Percentiles rank a stretch among this genome's conserved stretches.
phyloP scores from a whole-genome alignment of 2,888 invertebrate genomes.

The Ochropleura plecta region DNA sequence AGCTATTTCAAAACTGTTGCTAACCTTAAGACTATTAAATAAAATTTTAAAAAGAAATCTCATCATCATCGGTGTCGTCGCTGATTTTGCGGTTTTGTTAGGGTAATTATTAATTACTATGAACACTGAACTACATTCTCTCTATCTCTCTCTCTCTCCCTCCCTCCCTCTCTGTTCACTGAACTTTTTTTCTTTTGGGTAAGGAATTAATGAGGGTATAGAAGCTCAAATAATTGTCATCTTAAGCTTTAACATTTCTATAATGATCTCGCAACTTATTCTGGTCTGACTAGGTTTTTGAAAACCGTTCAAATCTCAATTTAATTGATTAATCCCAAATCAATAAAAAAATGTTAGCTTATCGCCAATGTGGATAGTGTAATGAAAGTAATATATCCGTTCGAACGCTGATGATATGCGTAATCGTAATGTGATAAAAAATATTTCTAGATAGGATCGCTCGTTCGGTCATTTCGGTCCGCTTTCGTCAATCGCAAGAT shows the following conservation, averaged over 20 bases:
- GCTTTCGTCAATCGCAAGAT: conserved; percentile 37
- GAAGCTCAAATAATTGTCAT: background rate
- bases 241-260: background rate
- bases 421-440: conserved; percentile 51
- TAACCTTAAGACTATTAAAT: background rate
- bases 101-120: too few relatives aligned
- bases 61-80: background rate
- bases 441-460: conserved; percentile 30
- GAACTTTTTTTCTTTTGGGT: conserved; percentile 8
- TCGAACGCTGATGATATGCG: conserved; percentile 38
- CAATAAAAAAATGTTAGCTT: conserved; percentile 57
- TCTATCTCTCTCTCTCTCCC: too few relatives aligned
- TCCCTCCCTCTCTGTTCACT: too few relatives aligned
- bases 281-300: conserved; percentile 9
- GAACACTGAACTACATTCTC: too few relatives aligned
- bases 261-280: background rate
- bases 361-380: conserved; percentile 50
- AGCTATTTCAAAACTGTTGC: conserved; percentile 29
- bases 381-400: conserved; percentile 49
- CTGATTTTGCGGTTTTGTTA: conserved; percentile 13
- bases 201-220: background rate
- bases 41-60: conserved; percentile 7
- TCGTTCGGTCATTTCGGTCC: conserved; percentile 13
- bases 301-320: conserved; percentile 28
- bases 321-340: conserved; percentile 23